Conservation (phyloP, 2,888 invertebrate genomes). For the Hypselothyrea guttata region DNA sequence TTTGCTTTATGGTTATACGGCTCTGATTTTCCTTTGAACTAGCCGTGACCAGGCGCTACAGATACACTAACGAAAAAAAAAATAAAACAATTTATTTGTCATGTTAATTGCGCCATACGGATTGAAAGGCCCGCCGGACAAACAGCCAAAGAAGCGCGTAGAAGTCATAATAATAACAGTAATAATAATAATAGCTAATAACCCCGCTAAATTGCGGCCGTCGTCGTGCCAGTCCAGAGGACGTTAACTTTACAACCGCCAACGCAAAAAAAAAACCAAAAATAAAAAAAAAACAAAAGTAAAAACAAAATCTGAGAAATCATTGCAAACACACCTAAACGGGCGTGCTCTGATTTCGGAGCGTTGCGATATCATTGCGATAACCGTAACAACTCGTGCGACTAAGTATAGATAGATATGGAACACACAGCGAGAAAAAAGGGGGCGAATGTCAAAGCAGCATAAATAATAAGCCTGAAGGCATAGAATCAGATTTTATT, state of each 20-base stretch:
- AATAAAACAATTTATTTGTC: conserved; percentile 33
- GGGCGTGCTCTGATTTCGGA: conserved; percentile 56
- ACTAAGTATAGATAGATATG: conserved; percentile 17
- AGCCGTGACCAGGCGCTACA: conserved; percentile 47
- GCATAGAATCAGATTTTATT: no score
- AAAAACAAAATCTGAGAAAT: conserved; percentile 55
- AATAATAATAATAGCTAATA: conserved; percentile 41
- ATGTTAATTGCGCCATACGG: conserved; percentile 38
- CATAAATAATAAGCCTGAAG: not conserved
- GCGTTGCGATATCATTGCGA: conserved; percentile 61
- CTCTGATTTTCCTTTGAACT: conserved; percentile 70
- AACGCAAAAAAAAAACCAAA: no score
- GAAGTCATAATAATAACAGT: conserved; percentile 14
- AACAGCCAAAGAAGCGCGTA: conserved; percentile 3
- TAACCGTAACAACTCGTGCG: conserved; percentile 39
- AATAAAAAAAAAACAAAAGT: conserved; percentile 3
- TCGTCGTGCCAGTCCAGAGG: conserved; percentile 21
- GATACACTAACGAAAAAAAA: conserved; percentile 8
- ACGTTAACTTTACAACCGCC: conserved; percentile 49
- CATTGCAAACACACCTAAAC: conserved; percentile 66
- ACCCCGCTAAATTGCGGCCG: conserved; percentile 43
- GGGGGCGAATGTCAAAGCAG: not conserved
- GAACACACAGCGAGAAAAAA: conserved; percentile 8
- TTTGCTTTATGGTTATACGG: conserved; percentile 66
- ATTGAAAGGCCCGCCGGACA: conserved; percentile 1